Conservation (phyloP, 2,888 invertebrate genomes). For the Caenorhabditis sinica region DNA sequence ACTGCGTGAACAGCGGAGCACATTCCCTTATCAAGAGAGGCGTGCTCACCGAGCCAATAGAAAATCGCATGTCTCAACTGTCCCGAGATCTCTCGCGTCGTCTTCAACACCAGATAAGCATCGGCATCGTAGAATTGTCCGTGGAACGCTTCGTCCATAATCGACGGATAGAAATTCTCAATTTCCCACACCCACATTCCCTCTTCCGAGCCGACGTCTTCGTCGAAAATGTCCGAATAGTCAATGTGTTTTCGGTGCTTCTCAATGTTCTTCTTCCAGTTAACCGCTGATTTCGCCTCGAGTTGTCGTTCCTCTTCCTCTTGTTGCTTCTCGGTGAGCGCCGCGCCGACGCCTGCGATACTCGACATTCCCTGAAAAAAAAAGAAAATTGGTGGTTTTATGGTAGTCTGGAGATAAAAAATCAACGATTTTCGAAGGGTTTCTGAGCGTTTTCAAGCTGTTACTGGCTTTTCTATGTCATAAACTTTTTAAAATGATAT, state of each 20-base stretch:
- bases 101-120: slow-evolving; percentile 91
- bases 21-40: slow-evolving; percentile 92
- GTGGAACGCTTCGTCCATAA: slow-evolving; percentile 90
- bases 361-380: slow-evolving; percentile 90
- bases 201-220: slow-evolving; percentile 91
- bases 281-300: slow-evolving; percentile 70
- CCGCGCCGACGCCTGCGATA: slow-evolving; percentile 87
- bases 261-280: slow-evolving; percentile 80
- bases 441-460: no score
- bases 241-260: slow-evolving; percentile 79
- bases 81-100: slow-evolving; percentile 84
- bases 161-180: slow-evolving; percentile 97
- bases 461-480: no score
- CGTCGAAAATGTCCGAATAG: slow-evolving; percentile 81
- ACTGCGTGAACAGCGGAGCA: slow-evolving; percentile 99
- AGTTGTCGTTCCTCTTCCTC: slow-evolving; percentile 75
- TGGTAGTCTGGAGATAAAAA: neutral
- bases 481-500: no score
- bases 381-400: neutral
- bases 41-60: slow-evolving; percentile 97
- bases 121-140: slow-evolving; percentile 98
- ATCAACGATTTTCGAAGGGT: neutral
- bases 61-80: slow-evolving; percentile 95
- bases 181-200: slow-evolving; percentile 98
- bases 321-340: slow-evolving; percentile 84